Conservation (phyloP, 1,140 invertebrate genomes). For the Phymastichus coffea region DNA sequence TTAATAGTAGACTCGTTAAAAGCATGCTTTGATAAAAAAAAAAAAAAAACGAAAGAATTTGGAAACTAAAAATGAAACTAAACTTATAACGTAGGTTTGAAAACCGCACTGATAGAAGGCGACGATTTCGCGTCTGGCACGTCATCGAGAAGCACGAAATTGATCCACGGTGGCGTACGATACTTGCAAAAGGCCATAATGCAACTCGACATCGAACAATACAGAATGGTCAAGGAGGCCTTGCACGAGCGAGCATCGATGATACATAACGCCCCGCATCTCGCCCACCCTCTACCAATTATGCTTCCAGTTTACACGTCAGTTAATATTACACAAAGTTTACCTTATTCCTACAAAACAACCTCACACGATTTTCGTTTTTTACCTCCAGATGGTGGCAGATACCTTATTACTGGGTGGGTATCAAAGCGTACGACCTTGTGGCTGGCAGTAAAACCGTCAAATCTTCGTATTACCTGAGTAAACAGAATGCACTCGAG, state of each 20-base stretch:
- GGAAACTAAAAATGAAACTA: too few relatives aligned
- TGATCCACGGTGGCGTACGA: constrained; percentile 98
- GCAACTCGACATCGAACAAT: constrained; percentile 90
- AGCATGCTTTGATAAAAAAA: too few relatives aligned
- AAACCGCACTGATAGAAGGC: constrained; percentile 93
- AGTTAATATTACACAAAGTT: too few relatives aligned
- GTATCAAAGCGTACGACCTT: constrained; percentile 98
- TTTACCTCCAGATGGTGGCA: constrained; percentile 85
- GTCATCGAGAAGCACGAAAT: constrained; percentile 93
- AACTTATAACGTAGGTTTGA: too few relatives aligned
- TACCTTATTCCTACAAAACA: background rate
- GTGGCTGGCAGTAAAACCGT: constrained; percentile 94
- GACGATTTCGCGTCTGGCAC: constrained; percentile 99
- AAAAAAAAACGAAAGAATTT: too few relatives aligned
- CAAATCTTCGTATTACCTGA: constrained; percentile 92
- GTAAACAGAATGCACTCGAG: constrained; percentile 91
- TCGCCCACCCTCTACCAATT: constrained; percentile 95
- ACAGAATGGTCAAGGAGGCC: constrained; percentile 97
- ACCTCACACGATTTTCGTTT: background rate
- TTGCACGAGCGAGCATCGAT: constrained; percentile 92
- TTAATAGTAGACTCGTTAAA: too few relatives aligned
- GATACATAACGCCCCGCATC: constrained; percentile 93
- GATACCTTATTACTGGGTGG: constrained; percentile 97
- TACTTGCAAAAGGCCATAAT: constrained; percentile 98
- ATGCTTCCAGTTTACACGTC: constrained; percentile 96